A percentile compares a stretch with the other conserved stretches of the same genome.
phyloP scores from a whole-genome alignment of 2,113 vertebrate species.

The Mormoops blainvillei region DNA sequence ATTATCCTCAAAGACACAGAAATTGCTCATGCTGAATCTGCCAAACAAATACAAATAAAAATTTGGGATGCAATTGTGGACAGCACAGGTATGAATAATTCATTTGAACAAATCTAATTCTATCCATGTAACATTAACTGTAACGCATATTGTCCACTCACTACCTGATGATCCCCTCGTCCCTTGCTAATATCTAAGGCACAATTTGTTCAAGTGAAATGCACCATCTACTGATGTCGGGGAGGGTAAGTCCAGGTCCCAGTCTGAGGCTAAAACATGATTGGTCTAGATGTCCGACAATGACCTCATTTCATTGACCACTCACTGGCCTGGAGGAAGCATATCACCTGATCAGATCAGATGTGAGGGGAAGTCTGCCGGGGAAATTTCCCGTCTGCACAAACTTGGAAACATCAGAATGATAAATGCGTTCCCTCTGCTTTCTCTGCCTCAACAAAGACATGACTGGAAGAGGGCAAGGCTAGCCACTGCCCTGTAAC shows the following conservation, averaged over 20 bases:
- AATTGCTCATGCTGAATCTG: background rate
- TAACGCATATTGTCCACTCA: background rate
- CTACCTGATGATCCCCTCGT: too few relatives aligned
- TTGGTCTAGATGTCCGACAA: background rate
- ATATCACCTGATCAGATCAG: too few relatives aligned
- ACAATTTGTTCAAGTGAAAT: background rate
- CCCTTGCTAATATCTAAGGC: background rate
- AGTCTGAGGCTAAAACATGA: background rate
- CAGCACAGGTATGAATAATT: background rate
- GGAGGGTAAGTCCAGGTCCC: background rate
- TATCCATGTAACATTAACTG: background rate
- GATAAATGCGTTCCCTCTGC: background rate
- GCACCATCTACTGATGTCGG: background rate
- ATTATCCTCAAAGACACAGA: background rate
- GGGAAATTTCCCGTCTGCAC: background rate
- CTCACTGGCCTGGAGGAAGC: background rate
- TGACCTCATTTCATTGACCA: background rate
- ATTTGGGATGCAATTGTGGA: background rate
- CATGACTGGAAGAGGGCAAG: background rate
- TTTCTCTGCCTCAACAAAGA: background rate
- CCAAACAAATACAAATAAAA: background rate
- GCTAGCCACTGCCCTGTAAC: too few relatives aligned
- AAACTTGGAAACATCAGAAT: background rate
- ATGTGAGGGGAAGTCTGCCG: background rate
- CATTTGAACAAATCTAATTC: background rate